Evolutionary conservation across 2,888 invertebrate genomes (phyloP).

Genomic region (Danaus chrysippus): DNA sequence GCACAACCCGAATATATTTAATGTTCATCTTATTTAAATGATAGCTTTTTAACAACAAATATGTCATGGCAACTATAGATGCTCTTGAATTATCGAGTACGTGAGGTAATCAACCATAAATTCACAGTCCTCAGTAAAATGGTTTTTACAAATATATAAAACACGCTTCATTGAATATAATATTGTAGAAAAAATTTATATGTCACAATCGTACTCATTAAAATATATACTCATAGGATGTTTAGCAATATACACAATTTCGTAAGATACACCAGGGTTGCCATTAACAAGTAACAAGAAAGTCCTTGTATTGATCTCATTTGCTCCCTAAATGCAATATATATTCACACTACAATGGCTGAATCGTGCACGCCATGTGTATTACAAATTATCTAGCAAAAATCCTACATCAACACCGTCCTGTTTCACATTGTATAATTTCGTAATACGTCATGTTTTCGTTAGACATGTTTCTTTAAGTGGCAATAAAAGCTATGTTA

Average conservation of each 20-base stretch:
- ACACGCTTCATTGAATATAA: no score
- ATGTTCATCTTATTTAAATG: constrained; percentile 3
- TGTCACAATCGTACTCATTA: constrained; percentile 22
- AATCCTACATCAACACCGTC: constrained; percentile 15
- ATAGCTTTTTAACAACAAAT: neutral
- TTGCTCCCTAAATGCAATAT: constrained; percentile 19
- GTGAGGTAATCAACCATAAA: neutral
- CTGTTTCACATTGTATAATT: constrained; percentile 20
- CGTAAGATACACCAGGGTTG: constrained; percentile 10
- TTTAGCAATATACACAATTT: constrained; percentile 7
- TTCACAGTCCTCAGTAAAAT: no score
- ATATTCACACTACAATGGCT: constrained; percentile 22
- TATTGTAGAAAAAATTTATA: constrained; percentile 19
- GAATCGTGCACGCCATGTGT: constrained; percentile 19
- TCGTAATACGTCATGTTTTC: constrained; percentile 14
- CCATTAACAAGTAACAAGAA: neutral
- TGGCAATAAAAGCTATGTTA: neutral
- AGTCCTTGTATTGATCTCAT: constrained; percentile 14
- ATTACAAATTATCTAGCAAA: constrained; percentile 15
- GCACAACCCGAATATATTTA: neutral
- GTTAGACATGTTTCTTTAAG: neutral
- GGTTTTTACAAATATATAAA: no score
- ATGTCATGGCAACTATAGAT: neutral
- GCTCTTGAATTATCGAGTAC: neutral
- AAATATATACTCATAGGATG: constrained; percentile 5